phyloP scores from a whole-genome alignment of 1,140 invertebrate species.

The Mylabris phalerata region DNA sequence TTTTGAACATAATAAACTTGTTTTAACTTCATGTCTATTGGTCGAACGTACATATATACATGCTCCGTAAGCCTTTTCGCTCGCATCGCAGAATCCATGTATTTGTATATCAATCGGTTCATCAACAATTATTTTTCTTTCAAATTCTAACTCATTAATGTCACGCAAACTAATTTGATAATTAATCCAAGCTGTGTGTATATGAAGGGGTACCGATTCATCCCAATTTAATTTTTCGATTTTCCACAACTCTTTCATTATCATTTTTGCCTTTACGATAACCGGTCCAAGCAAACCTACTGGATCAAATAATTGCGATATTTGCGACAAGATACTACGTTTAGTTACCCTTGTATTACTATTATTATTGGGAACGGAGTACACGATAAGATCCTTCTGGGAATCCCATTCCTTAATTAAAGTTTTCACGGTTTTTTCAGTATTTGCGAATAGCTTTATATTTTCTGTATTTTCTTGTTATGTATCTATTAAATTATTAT shows the following conservation, averaged over 20 bases:
- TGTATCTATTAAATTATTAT: not conserved
- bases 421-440: slow-evolving; percentile 11
- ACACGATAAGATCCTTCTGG: slow-evolving; percentile 2
- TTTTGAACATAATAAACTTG: slow-evolving; percentile 31
- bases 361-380: not conserved
- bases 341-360: slow-evolving; percentile 10
- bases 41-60: not conserved
- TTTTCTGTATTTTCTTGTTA: not conserved
- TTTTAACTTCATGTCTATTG: too few species aligned
- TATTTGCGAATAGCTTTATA: not conserved
- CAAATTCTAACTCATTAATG: not conserved
- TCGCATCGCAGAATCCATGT: slow-evolving; percentile 42
- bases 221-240: slow-evolving; percentile 20
- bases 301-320: slow-evolving; percentile 22
- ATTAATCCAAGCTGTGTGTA: not conserved
- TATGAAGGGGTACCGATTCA: slow-evolving; percentile 7
- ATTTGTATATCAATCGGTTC: slow-evolving; percentile 16
- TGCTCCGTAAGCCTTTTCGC: slow-evolving; percentile 38
- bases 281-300: too few species aligned
- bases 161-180: too few species aligned
- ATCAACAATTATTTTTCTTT: too few species aligned
- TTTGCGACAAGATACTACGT: slow-evolving; percentile 17
- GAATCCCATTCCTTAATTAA: slow-evolving; percentile 13
- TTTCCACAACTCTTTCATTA: slow-evolving; percentile 19
- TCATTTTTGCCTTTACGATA: slow-evolving; percentile 21